phyloP scores from a whole-genome alignment of 1,140 invertebrate genomes.

The Leptinotarsa defecta region DNA sequence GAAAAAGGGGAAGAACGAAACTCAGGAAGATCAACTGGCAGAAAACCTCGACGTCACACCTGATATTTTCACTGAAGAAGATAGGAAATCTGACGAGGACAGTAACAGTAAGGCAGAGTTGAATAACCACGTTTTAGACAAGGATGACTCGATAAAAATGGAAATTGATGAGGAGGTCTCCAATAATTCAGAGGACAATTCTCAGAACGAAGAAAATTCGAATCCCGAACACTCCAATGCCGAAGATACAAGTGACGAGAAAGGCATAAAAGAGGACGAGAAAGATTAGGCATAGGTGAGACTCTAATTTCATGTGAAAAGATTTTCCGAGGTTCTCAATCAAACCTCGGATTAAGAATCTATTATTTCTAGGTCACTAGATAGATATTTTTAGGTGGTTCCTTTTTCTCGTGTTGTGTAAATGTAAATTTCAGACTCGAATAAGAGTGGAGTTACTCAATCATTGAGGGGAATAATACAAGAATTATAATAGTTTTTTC shows the following conservation, averaged over 20 bases:
- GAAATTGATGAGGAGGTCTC: conserved; percentile 12
- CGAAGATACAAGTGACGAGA: conserved; percentile 15
- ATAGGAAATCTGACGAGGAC: conserved; percentile 21
- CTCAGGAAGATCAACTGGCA: conserved; percentile 13
- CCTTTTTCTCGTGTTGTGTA: too few relatives aligned
- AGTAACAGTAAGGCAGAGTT: background rate
- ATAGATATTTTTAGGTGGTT: too few relatives aligned
- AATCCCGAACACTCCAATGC: conserved; percentile 24
- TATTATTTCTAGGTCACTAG: too few relatives aligned
- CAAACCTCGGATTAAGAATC: too few relatives aligned
- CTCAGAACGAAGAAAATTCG: conserved; percentile 28
- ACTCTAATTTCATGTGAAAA: conserved; percentile 4
- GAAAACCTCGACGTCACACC: conserved; percentile 33
- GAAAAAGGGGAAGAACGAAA: conserved; percentile 24
- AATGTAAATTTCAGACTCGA: too few relatives aligned
- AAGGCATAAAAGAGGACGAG: conserved; percentile 25
- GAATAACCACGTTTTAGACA: background rate
- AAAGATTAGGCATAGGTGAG: conserved; percentile 30
- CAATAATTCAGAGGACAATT: conserved; percentile 9
- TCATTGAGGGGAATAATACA: too few relatives aligned
- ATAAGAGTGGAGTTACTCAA: too few relatives aligned
- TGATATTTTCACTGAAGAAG: conserved; percentile 31
- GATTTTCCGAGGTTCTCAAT: background rate
- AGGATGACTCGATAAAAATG: conserved; percentile 15
- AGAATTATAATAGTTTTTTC: too few relatives aligned